Percentiles rank a stretch among this genome's conserved stretches.
Evolutionary conservation across 2,113 vertebrate genomes (phyloP).

Genomic region (Phalacrocorax carbo): DNA sequence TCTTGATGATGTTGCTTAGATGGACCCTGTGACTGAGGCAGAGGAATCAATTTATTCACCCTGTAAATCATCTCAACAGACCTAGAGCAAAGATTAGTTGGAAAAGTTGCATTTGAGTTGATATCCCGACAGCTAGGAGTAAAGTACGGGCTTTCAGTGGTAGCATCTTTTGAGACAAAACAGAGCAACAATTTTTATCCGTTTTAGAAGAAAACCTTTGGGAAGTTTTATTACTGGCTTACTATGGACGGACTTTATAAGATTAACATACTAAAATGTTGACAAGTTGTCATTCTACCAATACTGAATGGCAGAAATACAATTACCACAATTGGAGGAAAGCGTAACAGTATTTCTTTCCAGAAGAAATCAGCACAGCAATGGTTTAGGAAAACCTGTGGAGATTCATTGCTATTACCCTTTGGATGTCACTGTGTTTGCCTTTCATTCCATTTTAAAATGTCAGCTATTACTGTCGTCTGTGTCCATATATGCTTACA

Average conservation of each 20-base stretch:
- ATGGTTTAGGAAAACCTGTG: background rate
- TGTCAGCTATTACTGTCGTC: background rate
- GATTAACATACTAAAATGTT: background rate
- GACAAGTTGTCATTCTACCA: background rate
- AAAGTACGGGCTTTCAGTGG: background rate
- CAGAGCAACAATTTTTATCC: background rate
- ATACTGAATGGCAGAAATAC: background rate
- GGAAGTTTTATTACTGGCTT: background rate
- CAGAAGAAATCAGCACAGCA: background rate
- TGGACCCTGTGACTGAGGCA: background rate
- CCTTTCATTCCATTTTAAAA: background rate
- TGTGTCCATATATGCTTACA: background rate
- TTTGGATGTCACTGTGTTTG: background rate
- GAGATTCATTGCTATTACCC: background rate
- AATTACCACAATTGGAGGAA: background rate
- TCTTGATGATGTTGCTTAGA: background rate
- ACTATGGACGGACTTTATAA: background rate
- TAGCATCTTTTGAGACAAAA: background rate
- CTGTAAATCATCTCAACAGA: background rate
- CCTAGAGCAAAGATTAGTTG: background rate
- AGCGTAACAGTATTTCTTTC: background rate
- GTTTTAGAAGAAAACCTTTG: background rate
- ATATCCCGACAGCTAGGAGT: background rate
- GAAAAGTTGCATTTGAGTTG: background rate
- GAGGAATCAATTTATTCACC: background rate